These are phyloP conservation scores for Alectoris magna DNA, from an alignment of 2,797 vertebrate genomes.

Conservation along the genomic window DNA sequence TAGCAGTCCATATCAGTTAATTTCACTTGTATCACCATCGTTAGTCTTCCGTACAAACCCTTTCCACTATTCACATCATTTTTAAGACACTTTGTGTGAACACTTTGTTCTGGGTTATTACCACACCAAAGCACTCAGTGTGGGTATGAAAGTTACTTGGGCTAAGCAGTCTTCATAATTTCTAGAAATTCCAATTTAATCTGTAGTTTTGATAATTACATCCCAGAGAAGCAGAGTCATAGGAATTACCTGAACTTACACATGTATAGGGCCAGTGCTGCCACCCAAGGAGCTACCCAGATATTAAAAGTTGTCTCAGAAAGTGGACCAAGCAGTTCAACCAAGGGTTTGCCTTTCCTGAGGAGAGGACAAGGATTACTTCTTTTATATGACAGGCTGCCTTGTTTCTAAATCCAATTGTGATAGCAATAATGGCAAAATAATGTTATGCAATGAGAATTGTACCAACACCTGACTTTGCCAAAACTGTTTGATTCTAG, in stretches of 20 bases:
- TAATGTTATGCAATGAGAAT: conserved; percentile 5
- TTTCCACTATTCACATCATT: not conserved
- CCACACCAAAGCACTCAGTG: not conserved
- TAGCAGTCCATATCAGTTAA: not conserved
- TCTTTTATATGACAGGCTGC: not conserved
- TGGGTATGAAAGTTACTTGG: not conserved
- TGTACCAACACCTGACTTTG: not conserved
- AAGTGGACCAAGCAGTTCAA: not conserved
- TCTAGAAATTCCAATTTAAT: not conserved
- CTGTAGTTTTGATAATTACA: not conserved
- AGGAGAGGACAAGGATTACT: not conserved
- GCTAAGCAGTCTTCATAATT: not conserved
- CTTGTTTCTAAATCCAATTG: not conserved
- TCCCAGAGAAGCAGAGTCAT: not conserved
- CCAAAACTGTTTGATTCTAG: not conserved
- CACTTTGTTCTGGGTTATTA: not conserved
- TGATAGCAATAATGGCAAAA: conserved; percentile 9
- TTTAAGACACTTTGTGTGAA: accelerated
- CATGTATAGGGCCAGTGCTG: not conserved
- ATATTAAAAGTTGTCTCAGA: not conserved
- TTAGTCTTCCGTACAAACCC: not conserved
- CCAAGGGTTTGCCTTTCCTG: not conserved
- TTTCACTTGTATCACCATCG: not conserved
- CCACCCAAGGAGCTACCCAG: not conserved
- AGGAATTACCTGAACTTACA: not conserved